These are phyloP conservation scores for Danaus chrysippus DNA, from an alignment of 2,888 invertebrate genomes.

Conservation along the genomic window DNA sequence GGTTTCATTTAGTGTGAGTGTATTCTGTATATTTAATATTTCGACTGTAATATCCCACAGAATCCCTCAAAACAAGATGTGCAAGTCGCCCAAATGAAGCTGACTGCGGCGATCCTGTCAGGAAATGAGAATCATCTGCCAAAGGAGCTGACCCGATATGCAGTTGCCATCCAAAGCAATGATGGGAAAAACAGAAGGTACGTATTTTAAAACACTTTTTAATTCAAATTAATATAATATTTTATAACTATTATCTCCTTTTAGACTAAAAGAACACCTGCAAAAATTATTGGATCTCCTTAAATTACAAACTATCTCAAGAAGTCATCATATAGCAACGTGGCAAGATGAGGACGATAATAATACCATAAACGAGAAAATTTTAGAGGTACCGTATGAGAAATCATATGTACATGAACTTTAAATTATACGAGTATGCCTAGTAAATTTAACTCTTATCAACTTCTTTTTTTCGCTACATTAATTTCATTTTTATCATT, in stretches of 20 bases:
- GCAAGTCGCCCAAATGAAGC: slow-evolving; percentile 20
- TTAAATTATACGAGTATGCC: too few species aligned
- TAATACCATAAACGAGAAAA: slow-evolving; percentile 42
- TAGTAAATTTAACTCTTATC: too few species aligned
- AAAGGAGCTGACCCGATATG: slow-evolving; percentile 33
- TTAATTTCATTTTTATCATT: neutral
- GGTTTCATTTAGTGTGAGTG: too few species aligned
- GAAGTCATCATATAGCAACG: slow-evolving; percentile 44
- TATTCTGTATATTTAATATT: neutral
- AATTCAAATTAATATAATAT: neutral
- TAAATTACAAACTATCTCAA: slow-evolving; percentile 40
- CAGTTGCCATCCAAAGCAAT: slow-evolving; percentile 24
- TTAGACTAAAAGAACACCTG: slow-evolving; percentile 47
- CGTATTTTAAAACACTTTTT: neutral
- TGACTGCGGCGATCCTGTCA: slow-evolving; percentile 20
- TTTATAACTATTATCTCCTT: neutral
- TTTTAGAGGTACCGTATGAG: slow-evolving; percentile 42
- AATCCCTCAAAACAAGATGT: slow-evolving; percentile 1
- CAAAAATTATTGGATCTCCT: slow-evolving; percentile 44
- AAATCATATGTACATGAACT: neutral
- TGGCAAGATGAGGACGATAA: slow-evolving; percentile 46
- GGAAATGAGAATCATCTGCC: slow-evolving; percentile 26
- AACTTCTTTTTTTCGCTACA: too few species aligned
- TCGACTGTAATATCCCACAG: neutral
- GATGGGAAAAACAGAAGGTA: slow-evolving; percentile 4